These are phyloP conservation scores for Thunnus maccoyii DNA, from an alignment of 2,113 vertebrate species.

Conservation along the genomic window DNA sequence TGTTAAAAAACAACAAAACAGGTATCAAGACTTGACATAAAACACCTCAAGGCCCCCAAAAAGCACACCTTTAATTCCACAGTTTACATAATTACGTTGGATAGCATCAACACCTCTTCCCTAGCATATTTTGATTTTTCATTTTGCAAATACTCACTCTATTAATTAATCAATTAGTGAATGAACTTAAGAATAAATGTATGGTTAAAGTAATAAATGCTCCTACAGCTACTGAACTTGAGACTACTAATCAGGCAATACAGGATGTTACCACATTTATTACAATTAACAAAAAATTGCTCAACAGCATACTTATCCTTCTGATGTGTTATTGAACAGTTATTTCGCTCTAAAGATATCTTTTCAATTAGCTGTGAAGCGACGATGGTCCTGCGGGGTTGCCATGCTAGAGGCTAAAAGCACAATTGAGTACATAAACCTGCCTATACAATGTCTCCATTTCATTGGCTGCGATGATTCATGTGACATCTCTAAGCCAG, in stretches of 20 bases:
- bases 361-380: conserved; percentile 77
- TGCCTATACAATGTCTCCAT: conserved; percentile 68
- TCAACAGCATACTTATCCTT: conserved; percentile 36
- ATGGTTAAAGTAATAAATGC: conserved; percentile 28
- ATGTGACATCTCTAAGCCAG: conserved; percentile 69
- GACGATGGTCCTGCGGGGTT: conserved; percentile 61
- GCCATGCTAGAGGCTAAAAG: conserved; percentile 74
- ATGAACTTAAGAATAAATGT: conserved; percentile 29
- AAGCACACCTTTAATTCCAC: conserved; percentile 27
- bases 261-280: conserved; percentile 26
- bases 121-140: conserved; percentile 14
- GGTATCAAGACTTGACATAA: conserved; percentile 43
- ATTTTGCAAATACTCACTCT: conserved; percentile 14
- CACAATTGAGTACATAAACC: conserved; percentile 73
- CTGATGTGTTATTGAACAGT: conserved; percentile 61
- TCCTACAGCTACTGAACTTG: conserved; percentile 22
- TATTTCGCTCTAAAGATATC: conserved; percentile 68
- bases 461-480: conserved; percentile 75
- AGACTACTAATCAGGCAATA: conserved; percentile 26
- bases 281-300: conserved; percentile 53
- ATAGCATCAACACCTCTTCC: background rate
- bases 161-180: conserved; percentile 31
- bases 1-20: conserved; percentile 61
- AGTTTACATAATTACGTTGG: conserved; percentile 22
- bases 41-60: conserved; percentile 18